Base-by-base conservation (phyloP, 2,113 vertebrate genomes). In the Nasalis larvatus region DNA sequence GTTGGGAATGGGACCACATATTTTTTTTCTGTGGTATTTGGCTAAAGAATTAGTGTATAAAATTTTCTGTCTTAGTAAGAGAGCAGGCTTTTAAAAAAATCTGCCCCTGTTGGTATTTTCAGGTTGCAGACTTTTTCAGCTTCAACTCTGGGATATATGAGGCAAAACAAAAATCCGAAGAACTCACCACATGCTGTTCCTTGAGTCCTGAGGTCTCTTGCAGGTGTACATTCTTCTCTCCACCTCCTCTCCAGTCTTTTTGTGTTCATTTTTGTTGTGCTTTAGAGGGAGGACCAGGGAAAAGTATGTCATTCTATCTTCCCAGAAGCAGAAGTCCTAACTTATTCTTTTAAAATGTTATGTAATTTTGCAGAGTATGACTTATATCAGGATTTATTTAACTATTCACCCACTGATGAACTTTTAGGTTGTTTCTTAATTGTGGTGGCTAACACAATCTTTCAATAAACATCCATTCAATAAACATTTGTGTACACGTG, bases 241-340 rank as follows among this genome's bases (percentile, higher is more conserved):
- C 45, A 54, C 32, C 89, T 87, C 60, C 27, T 63, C 60, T 92
- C 87, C 73, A 76, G 66, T 63, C 63, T 56, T 92, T 78, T 76
- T 54, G 54, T 52, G 49, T 60, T 14, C 71, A 9, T 80, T 82
- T 69, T 56, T 69, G 58, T 91, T 90, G 54, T 49, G 84, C 49
- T 85, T 30, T 87, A 81, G n/a, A 78, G 14, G 30, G 37, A 86
- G 37, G 30, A 63, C 54, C n/a, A 66, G 66, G 54, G 7, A 82
- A 86, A 87, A 63, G 52, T n/a, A 45, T 87, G 63, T 92, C 83
- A 73, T 21, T 73, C 49, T 37, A 52, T 92, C 73, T 92, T 87
- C 66, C 63, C 25, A 92, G 66, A 82, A 74, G 83, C 42, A 87
- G 76, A 82, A 92, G 37, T 87, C 84, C 77, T 92, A 81, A 81